phyloP scores from a whole-genome alignment of 2,797 vertebrate genomes.

The Natrix natrix region DNA sequence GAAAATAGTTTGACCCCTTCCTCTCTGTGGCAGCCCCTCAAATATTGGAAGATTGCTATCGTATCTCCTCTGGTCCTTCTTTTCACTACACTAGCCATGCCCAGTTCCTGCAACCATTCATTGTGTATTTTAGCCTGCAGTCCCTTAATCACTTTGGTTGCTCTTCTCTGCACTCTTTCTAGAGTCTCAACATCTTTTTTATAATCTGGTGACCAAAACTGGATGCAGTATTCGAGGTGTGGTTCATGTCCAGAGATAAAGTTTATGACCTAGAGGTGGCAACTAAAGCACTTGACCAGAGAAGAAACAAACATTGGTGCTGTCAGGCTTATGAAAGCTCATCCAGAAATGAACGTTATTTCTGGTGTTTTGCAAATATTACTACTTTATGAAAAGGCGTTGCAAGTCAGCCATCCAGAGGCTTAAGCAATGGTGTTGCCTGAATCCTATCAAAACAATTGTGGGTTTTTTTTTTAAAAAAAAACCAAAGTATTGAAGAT shows the following conservation, averaged over 20 bases:
- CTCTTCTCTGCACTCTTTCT: too few species aligned
- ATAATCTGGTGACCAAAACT: too few species aligned
- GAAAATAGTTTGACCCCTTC: too few species aligned
- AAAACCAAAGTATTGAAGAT: background rate
- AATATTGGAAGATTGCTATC: too few species aligned
- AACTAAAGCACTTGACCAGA: background rate
- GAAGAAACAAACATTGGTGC: background rate
- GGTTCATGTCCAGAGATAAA: background rate
- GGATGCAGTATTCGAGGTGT: too few species aligned
- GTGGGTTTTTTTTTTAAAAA: background rate
- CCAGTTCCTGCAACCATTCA: too few species aligned
- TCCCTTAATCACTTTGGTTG: too few species aligned
- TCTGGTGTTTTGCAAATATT: background rate
- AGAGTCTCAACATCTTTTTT: too few species aligned
- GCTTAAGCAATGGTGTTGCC: background rate
- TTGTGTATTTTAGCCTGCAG: too few species aligned
- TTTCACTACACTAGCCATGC: too few species aligned
- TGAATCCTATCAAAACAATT: background rate
- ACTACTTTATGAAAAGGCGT: background rate
- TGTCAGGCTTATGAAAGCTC: background rate
- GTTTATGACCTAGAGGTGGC: background rate
- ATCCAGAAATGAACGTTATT: background rate
- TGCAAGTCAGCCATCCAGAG: background rate
- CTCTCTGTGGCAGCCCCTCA: too few species aligned
- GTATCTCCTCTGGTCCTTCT: too few species aligned